Base-by-base conservation (phyloP, 2,888 invertebrate species). In the Hipparchia semele region DNA sequence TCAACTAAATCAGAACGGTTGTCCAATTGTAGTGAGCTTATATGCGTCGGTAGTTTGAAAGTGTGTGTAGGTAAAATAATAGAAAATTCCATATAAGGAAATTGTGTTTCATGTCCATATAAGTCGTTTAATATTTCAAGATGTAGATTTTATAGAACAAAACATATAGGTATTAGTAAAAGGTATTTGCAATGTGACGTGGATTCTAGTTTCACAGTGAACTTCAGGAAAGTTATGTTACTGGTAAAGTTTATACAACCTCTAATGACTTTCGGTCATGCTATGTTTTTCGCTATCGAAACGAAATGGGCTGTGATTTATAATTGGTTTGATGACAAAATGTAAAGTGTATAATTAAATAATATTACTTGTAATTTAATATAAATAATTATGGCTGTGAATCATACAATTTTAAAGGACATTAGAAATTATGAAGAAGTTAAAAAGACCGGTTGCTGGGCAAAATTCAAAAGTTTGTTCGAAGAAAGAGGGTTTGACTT, bases 401-500 rank as follows among this genome's bases (percentile, higher is more conserved):
- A 75, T 69, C 53, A 68, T 58, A 39, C 65, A 58, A 75, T 73
- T 9, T 71, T 76, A 23, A 76, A 71, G 56, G 73, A 75, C 60
- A 65, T 79, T 72, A 73, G 70, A 66, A 61, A 78, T 56, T 74
- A 77, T 66, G 76, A 75, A 51, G 73, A 67, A 13, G 77, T 75
- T 9, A 81, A 79, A 46, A 84, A 77, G 33, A 75, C 79, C 7
- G 87, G 91, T 51, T 94, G 94, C 78, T 94, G 94, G 94, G 81
- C 87, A 0, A 87, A 88, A 71, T 90, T 94, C 73, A 91, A 87
- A 79, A 89, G 87, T 68, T 76, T 94, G 10, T 94, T 94, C 72
- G 91, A 93, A 72, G 91, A 87, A 23, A 83, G 92, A 81, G 94
- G 94, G 0, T 94, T 94, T 66, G 93, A 94, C 83, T 84, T 94